Base-by-base conservation (phyloP, 2,888 invertebrate genomes). In the Elgonia sp. region DNA sequence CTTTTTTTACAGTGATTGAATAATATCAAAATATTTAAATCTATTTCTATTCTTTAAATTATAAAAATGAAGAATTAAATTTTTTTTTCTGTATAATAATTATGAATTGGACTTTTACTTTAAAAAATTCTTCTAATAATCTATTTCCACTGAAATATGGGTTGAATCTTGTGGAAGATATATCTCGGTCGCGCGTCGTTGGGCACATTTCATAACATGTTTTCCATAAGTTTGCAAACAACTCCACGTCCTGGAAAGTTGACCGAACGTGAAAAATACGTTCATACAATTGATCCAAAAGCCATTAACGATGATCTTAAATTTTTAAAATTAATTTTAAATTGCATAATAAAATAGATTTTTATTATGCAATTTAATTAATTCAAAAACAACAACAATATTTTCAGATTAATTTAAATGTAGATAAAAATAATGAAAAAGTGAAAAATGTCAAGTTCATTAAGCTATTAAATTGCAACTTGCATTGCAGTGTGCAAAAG, bases 241-340 rank as follows among this genome's bases (percentile, higher is more conserved):
- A 90, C 89, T 84, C 84, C 72, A 42, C 89, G 92, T 84, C 92
- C 92, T 92, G 91, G 89, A 93, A 93, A 93, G 60, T 72, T 92
- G 92, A 87, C 91, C 89, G 87, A 77, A 90, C 91, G 91, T 91
- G 89, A 92, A 93, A 89, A 92, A 91, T 89, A 83, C 73, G 79
- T 82, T 72, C 81, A 69, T 37, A 65, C 20, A 57, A 81, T 70
- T 65, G 67, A 84, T 80, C 29, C 29, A 5, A 29, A 29, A 29
- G 3, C 69, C 21, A 60, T 53, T 75, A 72, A 42, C 50, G 39
- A 60, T 70, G 57, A 57, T 57, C 57, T n/a, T 16, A n/a, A 16
- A 16, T n/a, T n/a, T n/a, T n/a, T n/a, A n/a, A n/a, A n/a, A n/a
- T n/a, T n/a, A n/a, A 53, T 53, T 53, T 1, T 2, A 53, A 16